Conservation (phyloP, 30 jellyfish, hydroid and myxozoan species). For the Rhopilema esculentum region DNA sequence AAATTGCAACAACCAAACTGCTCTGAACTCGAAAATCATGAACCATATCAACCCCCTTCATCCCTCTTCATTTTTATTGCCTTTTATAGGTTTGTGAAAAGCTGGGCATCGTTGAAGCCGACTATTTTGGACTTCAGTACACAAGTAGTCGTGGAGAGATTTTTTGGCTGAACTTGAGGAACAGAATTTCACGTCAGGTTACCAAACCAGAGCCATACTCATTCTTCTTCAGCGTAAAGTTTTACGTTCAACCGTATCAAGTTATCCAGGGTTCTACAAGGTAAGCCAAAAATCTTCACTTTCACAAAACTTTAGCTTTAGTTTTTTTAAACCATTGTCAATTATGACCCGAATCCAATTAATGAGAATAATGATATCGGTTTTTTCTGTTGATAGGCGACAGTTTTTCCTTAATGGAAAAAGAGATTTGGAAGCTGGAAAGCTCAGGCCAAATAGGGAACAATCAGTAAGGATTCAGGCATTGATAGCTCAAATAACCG, state of each 20-base stretch:
- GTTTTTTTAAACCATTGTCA: neutral
- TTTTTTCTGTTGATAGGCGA: conserved; percentile 62
- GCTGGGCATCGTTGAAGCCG: conserved; percentile 96
- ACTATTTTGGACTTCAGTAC: conserved; percentile 96
- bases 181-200: conserved; percentile 87
- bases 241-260: conserved; percentile 94
- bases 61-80: neutral
- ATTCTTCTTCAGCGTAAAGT: conserved; percentile 89
- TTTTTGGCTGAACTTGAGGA: conserved; percentile 97
- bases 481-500: conserved; percentile 81
- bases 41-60: neutral
- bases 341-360: conserved; percentile 11
- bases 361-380: neutral
- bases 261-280: conserved; percentile 93
- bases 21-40: neutral
- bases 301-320: neutral
- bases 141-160: conserved; percentile 84
- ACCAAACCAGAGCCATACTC: conserved; percentile 91
- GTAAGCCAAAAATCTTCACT: conserved; percentile 28
- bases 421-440: conserved; percentile 81
- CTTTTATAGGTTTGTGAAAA: conserved; percentile 79
- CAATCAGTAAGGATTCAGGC: conserved; percentile 76
- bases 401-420: conserved; percentile 92
- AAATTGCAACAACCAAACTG: neutral
- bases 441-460: conserved; percentile 51